A percentile compares a stretch with the other conserved stretches of the same genome.
Conservation (phyloP, 1,140 invertebrate species). For the Oppia nitens region DNA sequence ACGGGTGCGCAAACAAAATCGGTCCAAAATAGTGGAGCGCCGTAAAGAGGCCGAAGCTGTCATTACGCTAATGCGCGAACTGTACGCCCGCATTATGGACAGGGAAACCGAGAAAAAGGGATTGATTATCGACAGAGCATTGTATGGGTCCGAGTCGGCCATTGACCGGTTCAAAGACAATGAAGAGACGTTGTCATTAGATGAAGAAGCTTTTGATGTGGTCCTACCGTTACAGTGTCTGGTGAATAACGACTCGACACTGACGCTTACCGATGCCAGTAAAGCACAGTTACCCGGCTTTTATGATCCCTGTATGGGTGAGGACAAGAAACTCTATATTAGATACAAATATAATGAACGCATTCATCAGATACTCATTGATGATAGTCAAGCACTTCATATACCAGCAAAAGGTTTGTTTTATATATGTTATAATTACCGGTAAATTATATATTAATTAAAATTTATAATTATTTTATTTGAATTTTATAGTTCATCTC, state of each 20-base stretch:
- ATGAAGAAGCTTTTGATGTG: conserved; percentile 63
- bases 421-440: no score
- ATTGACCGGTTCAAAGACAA: not conserved
- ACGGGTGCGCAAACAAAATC: conserved; percentile 28
- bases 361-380: conserved; percentile 56
- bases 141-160: conserved; percentile 36
- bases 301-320: conserved; percentile 85
- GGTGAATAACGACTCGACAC: conserved; percentile 61
- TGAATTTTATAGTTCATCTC: no score
- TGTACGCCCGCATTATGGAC: conserved; percentile 49
- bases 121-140: conserved; percentile 64
- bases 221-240: conserved; percentile 82
- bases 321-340: conserved; percentile 71
- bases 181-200: conserved; percentile 9
- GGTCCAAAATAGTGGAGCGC: conserved; percentile 51
- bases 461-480: no score
- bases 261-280: conserved; percentile 62
- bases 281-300: conserved; percentile 90
- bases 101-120: conserved; percentile 59
- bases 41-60: conserved; percentile 64
- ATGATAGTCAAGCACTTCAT: conserved; percentile 55
- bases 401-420: conserved; percentile 55
- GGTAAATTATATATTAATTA: no score
- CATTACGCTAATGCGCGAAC: conserved; percentile 64
- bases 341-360: conserved; percentile 66